Conservation (phyloP, 92 coral and sea anemone species). For the Umimayanthus chanpuru region DNA sequence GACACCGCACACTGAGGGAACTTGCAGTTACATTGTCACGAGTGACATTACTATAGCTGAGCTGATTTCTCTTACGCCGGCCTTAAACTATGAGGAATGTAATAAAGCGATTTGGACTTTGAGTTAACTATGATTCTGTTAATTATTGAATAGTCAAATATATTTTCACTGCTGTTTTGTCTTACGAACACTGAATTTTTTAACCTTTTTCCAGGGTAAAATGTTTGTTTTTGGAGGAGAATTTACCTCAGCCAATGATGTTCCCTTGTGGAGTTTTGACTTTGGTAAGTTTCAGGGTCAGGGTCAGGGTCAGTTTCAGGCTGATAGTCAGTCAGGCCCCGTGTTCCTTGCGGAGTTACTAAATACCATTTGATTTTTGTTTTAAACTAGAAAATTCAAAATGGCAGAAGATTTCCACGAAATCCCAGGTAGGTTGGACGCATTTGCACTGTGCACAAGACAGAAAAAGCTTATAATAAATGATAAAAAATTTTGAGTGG, state of each 20-base stretch:
- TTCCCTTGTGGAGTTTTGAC: constrained; percentile 88
- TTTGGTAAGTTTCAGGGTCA: constrained; percentile 64
- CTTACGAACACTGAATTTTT: neutral
- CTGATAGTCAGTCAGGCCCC: neutral
- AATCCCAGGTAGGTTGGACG: constrained; percentile 8
- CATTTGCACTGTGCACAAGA: neutral
- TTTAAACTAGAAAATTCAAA: constrained; percentile 26
- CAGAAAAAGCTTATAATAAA: neutral
- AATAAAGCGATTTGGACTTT: too few relatives aligned
- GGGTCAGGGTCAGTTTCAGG: constrained; percentile 58
- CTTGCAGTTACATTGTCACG: too few relatives aligned
- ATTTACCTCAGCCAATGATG: constrained; percentile 81
- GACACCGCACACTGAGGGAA: too few relatives aligned
- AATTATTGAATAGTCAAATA: too few relatives aligned
- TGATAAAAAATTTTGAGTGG: too few relatives aligned
- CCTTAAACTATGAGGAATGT: too few relatives aligned
- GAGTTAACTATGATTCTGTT: too few relatives aligned
- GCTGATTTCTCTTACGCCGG: too few relatives aligned
- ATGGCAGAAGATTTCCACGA: constrained; percentile 33
- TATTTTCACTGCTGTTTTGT: too few relatives aligned
- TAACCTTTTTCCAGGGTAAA: constrained; percentile 61
- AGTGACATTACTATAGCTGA: too few relatives aligned
- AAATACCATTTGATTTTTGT: neutral
- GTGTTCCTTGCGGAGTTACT: neutral
- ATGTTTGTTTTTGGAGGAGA: constrained; percentile 96